These are phyloP conservation scores for Marcusenius ussheri DNA, from an alignment of 2,113 vertebrate genomes.

Conservation along the genomic window DNA sequence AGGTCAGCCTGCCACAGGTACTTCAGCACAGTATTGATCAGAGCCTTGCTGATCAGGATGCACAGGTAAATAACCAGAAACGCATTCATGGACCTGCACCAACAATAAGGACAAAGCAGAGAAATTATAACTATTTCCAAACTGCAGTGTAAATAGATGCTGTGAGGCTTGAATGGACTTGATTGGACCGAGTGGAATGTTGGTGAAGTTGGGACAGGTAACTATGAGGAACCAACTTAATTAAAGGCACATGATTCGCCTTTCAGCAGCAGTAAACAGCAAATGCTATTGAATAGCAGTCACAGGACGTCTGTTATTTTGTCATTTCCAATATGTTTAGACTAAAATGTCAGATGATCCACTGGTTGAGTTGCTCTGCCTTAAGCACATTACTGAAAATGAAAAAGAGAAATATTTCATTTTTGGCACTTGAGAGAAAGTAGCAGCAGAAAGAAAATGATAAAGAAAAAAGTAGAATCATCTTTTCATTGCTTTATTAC, in stretches of 20 bases:
- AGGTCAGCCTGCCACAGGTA: slow-evolving; percentile 86
- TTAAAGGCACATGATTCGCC: not conserved
- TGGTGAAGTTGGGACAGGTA: not conserved
- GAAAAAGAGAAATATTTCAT: not conserved
- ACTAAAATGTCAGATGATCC: not conserved
- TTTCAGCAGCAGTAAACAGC: not conserved
- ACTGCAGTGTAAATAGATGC: not conserved
- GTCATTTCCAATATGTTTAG: not conserved
- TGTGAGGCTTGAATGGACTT: not conserved
- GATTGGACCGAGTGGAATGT: not conserved
- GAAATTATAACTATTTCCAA: not conserved
- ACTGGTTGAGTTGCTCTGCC: not conserved
- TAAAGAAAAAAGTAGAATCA: not conserved
- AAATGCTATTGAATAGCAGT: not conserved
- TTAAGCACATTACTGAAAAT: not conserved
- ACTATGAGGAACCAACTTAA: not conserved
- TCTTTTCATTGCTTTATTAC: not conserved
- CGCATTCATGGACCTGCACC: slow-evolving; percentile 87
- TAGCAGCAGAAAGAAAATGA: not conserved
- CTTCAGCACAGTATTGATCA: slow-evolving; percentile 85
- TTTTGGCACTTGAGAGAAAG: not conserved
- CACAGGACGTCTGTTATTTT: not conserved
- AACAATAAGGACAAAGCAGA: not conserved
- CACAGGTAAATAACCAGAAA: slow-evolving; percentile 93
- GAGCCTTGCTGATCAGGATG: slow-evolving; percentile 87